Evolutionary conservation across 2,888 invertebrate genomes (phyloP).

Genomic region (Tipula unca): DNA sequence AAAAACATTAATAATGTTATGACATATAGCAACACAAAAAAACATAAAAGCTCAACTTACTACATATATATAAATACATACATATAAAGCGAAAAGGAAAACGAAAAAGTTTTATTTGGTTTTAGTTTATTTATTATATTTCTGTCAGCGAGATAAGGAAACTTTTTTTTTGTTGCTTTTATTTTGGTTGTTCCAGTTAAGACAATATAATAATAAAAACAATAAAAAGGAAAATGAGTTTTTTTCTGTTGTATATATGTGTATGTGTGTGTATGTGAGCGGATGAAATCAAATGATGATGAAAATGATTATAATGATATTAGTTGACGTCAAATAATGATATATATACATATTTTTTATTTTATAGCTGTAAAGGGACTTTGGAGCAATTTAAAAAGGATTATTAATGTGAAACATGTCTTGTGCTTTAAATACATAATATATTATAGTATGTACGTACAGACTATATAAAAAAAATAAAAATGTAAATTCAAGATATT

Average conservation of each 20-base stretch:
- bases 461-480: too few species aligned
- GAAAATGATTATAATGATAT: constrained; percentile 8
- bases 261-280: background rate
- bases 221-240: background rate
- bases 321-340: constrained; percentile 14
- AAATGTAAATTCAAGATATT: background rate
- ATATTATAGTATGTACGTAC: background rate
- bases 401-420: background rate
- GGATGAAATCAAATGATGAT: constrained; percentile 14
- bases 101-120: background rate
- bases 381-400: background rate
- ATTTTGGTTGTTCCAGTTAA: background rate
- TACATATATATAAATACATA: background rate
- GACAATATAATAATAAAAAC: background rate
- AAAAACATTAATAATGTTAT: constrained; percentile 8
- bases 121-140: constrained; percentile 2
- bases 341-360: background rate
- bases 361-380: background rate
- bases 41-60: background rate
- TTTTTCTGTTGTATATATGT: background rate
- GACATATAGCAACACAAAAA: background rate
- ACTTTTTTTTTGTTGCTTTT: background rate
- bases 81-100: background rate
- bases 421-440: background rate
- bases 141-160: constrained; percentile 9